Percentiles rank a stretch among this genome's conserved stretches.
These are phyloP conservation scores for Castor canadensis DNA, from an alignment of 2,113 vertebrate species.

Conservation along the genomic window DNA sequence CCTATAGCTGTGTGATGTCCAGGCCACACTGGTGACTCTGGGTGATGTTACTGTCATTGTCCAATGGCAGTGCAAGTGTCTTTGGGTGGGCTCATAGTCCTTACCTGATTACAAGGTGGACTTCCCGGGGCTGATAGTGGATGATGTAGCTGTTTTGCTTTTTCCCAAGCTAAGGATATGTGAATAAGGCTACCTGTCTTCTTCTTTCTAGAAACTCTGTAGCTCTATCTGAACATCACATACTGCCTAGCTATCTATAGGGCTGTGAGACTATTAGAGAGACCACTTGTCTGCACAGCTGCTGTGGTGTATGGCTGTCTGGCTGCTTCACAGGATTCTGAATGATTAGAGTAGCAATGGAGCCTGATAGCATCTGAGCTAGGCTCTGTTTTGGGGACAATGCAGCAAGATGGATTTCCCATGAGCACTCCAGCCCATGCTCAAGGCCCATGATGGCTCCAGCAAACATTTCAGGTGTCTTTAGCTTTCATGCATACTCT, in stretches of 20 bases:
- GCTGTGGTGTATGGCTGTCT: neutral
- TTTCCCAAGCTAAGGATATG: neutral
- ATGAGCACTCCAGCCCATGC: neutral
- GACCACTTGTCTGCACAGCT: neutral
- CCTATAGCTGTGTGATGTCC: neutral
- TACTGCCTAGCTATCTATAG: neutral
- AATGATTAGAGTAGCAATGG: neutral
- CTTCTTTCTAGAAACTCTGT: neutral
- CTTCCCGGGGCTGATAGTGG: neutral
- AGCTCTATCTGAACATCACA: neutral
- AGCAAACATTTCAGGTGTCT: neutral
- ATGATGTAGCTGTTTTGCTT: neutral
- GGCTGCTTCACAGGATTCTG: neutral
- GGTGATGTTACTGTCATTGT: neutral
- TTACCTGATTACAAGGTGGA: neutral
- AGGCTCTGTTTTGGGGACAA: neutral
- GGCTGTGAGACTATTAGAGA: neutral
- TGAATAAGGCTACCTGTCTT: neutral
- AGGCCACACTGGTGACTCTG: neutral
- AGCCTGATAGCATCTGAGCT: too few relatives aligned
- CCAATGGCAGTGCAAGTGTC: neutral
- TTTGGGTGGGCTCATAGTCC: neutral
- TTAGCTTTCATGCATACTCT: neutral
- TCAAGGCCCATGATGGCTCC: neutral
- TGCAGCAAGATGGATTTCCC: neutral